Base-by-base conservation (phyloP, 1,140 invertebrate species). In the Eubasilissa regina region DNA sequence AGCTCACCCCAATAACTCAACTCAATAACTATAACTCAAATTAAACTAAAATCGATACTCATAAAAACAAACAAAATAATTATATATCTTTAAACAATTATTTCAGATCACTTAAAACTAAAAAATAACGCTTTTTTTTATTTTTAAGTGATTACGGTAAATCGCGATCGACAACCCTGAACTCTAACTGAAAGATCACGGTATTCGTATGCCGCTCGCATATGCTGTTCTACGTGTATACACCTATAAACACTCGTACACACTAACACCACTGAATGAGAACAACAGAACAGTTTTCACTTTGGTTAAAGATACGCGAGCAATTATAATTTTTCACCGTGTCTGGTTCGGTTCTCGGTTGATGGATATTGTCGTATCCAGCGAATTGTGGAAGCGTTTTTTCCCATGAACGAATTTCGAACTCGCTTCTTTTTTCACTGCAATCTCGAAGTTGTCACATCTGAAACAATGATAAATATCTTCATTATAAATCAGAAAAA, bases 391-490 rank as follows among this genome's bases (percentile, higher is more conserved):
- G 66, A 48, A 70, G 19, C 19, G 17, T 53, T 72, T 72, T 73
- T 73, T 73, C 70, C 70, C 70, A 73, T 15, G 64, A 44, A 17
- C 25, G 43, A 51, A 55, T 56, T 55, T 73, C 70, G 51, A 73
- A 73, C 21, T 17, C 19, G 44, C 70, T 55, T 56, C 35, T 73
- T 73, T 35, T 73, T 73, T 73, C 51, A 55, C 21, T 73, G n/a
- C 35, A 51, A 64, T 25, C 17, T 70, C 11, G 19, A n/a, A 48
- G 48, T 43, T 55, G 53, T 55, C 70, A 73, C 70, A 73, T 73
- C 70, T 73, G 70, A 73, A 73, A 73, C 70, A 73, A 73, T 55
- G 51, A 56, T 56, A 55, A 73, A 73, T 55, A 35, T 3, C 43
- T 15, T 73, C 70, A 73, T 73, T 73, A 73, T 70, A 35, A 73